phyloP scores from a whole-genome alignment of 1,140 invertebrate genomes.

The Hormaphis cornu region DNA sequence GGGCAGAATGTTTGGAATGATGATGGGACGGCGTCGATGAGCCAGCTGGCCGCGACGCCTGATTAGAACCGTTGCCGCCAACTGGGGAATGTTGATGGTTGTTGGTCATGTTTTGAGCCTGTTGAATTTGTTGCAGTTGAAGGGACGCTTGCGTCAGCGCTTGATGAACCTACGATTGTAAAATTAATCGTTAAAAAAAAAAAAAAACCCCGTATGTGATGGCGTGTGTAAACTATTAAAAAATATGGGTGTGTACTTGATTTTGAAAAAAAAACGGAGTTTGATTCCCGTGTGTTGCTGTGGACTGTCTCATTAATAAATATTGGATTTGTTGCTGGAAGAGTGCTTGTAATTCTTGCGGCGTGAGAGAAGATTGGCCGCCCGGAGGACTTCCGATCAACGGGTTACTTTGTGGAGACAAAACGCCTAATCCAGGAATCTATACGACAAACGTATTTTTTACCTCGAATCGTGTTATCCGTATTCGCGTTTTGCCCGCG shows the following conservation, averaged over 20 bases:
- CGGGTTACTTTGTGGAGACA: slow-evolving; percentile 20
- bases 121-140: slow-evolving; percentile 35
- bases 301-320: slow-evolving; percentile 55
- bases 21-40: slow-evolving; percentile 29
- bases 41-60: slow-evolving; percentile 42
- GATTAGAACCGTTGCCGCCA: slow-evolving; percentile 42
- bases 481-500: too few species aligned
- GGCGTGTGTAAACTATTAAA: background rate
- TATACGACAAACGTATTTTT: too few species aligned
- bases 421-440: slow-evolving; percentile 16
- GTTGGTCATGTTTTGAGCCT: slow-evolving; percentile 34
- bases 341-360: slow-evolving; percentile 54
- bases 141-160: slow-evolving; percentile 34
- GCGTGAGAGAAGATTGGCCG: slow-evolving; percentile 44
- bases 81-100: slow-evolving; percentile 37
- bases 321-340: slow-evolving; percentile 64
- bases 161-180: background rate
- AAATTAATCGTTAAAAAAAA: slow-evolving; percentile 30
- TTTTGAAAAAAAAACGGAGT: slow-evolving; percentile 70
- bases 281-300: slow-evolving; percentile 50
- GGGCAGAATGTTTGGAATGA: slow-evolving; percentile 50
- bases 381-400: slow-evolving; percentile 6
- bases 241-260: slow-evolving; percentile 51
- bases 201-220: slow-evolving; percentile 33
- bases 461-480: too few species aligned